phyloP scores from a whole-genome alignment of 2,888 invertebrate genomes.

The Aleiodes alternator region DNA sequence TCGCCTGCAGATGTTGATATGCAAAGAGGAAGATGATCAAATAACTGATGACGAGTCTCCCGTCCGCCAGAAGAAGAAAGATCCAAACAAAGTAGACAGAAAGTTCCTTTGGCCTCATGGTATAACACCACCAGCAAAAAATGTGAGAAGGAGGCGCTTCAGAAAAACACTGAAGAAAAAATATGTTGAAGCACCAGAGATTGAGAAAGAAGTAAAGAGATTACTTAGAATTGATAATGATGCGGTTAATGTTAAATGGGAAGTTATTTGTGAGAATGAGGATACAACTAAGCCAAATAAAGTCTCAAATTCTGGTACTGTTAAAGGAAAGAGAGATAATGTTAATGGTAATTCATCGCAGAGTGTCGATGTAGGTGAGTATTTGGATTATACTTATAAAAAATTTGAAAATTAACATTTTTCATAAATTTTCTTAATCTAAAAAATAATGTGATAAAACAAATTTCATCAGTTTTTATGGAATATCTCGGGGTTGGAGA shows the following conservation, averaged over 20 bases:
- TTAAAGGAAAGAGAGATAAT: constrained; percentile 70
- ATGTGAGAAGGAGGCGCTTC: constrained; percentile 93
- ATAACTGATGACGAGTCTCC: constrained; percentile 87
- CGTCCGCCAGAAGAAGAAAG: constrained; percentile 88
- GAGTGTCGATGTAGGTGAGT: constrained; percentile 75
- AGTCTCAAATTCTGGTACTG: constrained; percentile 71
- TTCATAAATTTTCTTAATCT: constrained; percentile 22
- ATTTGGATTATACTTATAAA: background rate
- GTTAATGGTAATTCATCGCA: constrained; percentile 72
- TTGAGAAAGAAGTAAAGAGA: constrained; percentile 97
- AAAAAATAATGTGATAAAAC: background rate
- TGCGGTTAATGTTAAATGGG: constrained; percentile 91
- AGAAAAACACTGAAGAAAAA: constrained; percentile 97
- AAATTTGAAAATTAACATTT: background rate
- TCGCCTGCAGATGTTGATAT: constrained; percentile 82
- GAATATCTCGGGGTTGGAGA: too few relatives aligned
- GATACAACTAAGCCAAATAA: constrained; percentile 77
- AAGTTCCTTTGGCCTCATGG: constrained; percentile 97
- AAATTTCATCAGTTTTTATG: too few relatives aligned
- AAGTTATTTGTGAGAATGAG: constrained; percentile 92
- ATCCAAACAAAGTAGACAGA: constrained; percentile 90
- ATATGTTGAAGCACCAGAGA: constrained; percentile 97
- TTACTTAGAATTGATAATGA: constrained; percentile 94
- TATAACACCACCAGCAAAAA: constrained; percentile 96
- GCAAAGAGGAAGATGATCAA: constrained; percentile 91